These are phyloP conservation scores for Entomyzon cyanotis DNA, from an alignment of 2,113 vertebrate genomes.

Conservation along the genomic window DNA sequence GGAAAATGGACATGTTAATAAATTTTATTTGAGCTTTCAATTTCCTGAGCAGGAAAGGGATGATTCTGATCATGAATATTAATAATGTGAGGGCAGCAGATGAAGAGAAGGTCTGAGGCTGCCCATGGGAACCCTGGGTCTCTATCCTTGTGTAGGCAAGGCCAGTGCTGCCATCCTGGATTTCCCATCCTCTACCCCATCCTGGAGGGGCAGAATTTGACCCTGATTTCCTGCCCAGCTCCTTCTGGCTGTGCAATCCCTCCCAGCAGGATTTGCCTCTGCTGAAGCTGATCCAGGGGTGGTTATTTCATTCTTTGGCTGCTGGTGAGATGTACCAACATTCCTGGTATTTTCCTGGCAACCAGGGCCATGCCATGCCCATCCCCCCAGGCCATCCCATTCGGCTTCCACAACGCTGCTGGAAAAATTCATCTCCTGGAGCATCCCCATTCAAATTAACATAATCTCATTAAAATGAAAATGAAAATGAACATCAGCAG, in stretches of 20 bases:
- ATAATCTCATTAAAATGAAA: background rate
- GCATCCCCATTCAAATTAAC: background rate
- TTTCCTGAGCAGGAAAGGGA: background rate
- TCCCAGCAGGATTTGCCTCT: background rate
- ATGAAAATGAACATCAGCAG: background rate
- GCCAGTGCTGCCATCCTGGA: background rate
- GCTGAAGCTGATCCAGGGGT: background rate
- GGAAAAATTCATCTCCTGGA: background rate
- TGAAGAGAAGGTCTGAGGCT: background rate
- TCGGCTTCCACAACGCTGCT: background rate
- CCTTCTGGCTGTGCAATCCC: background rate
- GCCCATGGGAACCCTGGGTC: background rate
- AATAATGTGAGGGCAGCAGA: background rate
- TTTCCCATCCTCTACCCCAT: background rate
- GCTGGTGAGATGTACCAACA: background rate
- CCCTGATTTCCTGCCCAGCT: background rate
- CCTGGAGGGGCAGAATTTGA: background rate
- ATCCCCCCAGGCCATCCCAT: background rate
- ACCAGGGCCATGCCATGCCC: no score
- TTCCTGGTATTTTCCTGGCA: background rate
- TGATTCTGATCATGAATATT: background rate
- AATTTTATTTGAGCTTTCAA: conserved; percentile 5
- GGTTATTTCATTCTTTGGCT: background rate
- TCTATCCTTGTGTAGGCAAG: background rate
- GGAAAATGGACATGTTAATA: background rate